phyloP scores from a whole-genome alignment of 2,113 vertebrate genomes.

The Heterotilapia buettikoferi region DNA sequence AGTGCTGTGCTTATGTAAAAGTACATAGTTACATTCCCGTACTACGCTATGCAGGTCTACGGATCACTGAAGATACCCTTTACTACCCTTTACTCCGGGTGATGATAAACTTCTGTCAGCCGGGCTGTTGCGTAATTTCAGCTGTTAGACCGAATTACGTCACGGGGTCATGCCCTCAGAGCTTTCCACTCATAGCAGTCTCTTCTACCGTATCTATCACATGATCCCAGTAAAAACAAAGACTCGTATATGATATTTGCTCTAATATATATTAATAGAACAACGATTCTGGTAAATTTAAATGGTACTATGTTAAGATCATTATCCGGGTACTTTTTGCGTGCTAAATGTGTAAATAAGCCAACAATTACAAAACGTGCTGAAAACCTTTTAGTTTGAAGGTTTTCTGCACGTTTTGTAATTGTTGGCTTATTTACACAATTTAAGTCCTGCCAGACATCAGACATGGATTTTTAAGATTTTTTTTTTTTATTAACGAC shows the following conservation, averaged over 20 bases:
- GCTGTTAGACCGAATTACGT: conserved; percentile 17
- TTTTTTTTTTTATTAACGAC: background rate
- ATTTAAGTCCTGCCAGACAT: fast-evolving
- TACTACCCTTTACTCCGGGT: background rate
- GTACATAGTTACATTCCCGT: background rate
- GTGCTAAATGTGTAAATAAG: background rate
- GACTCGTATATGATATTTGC: background rate
- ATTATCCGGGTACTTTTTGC: background rate
- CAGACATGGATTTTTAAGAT: background rate
- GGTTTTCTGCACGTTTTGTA: background rate
- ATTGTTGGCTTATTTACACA: background rate
- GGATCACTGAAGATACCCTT: background rate
- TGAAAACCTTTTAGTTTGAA: background rate
- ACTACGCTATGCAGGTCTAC: background rate
- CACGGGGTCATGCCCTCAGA: background rate
- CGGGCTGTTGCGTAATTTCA: conserved; percentile 20
- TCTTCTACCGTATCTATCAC: background rate
- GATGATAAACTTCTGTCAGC: background rate
- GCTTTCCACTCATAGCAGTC: background rate
- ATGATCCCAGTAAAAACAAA: background rate
- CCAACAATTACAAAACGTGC: background rate
- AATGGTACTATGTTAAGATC: background rate
- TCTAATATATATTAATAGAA: background rate
- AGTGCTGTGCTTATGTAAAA: background rate
- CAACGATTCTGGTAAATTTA: background rate